Conservation (phyloP, 2,797 vertebrate genomes). For the Paramormyrops hopkinsi region DNA sequence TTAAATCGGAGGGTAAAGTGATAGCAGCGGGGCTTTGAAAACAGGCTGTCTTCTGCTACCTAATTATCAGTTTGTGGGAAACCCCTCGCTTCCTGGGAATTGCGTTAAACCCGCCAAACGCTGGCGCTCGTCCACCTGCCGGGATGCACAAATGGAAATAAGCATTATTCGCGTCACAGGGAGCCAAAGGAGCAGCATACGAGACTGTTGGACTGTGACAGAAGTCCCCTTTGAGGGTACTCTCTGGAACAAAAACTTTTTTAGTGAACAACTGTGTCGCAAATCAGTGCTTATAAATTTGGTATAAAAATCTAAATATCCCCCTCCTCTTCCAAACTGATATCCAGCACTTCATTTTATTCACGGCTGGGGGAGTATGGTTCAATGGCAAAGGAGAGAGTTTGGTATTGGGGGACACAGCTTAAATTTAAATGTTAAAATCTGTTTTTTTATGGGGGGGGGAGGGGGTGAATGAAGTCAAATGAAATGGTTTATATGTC, state of each 20-base stretch:
- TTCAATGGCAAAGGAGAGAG: background rate
- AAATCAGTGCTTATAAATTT: background rate
- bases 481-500: background rate
- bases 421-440: background rate
- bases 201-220: background rate
- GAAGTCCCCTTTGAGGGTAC: background rate
- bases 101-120: background rate
- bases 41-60: background rate
- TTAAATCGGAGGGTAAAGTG: background rate
- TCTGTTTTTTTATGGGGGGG: background rate
- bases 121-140: background rate
- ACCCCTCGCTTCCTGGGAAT: conserved; percentile 3
- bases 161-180: background rate
- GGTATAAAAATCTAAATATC: background rate
- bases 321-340: background rate
- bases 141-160: background rate
- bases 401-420: background rate
- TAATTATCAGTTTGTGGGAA: conserved; percentile 4
- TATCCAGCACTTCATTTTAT: background rate
- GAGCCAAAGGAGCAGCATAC: background rate
- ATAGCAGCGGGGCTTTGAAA: conserved; percentile 3
- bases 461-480: background rate
- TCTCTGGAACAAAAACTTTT: background rate
- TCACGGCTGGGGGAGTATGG: background rate
- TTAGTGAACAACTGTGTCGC: background rate